Conservation (phyloP, 2,113 vertebrate species). For the Pandion haliaetus region DNA sequence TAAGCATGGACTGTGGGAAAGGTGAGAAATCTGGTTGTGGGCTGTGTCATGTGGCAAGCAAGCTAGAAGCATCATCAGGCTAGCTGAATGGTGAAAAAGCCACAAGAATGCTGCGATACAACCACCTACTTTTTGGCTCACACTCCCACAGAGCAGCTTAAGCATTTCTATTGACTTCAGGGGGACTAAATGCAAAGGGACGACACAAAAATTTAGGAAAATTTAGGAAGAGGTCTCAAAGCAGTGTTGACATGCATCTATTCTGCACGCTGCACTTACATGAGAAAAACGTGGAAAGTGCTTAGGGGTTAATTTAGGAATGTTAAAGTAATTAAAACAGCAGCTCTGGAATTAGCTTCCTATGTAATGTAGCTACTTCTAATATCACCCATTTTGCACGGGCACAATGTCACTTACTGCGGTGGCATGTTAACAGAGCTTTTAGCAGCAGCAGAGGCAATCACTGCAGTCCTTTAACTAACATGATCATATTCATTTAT, state of each 20-base stretch:
- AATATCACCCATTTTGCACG: neutral
- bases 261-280: neutral
- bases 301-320: neutral
- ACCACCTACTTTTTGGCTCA: neutral
- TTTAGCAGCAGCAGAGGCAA: neutral
- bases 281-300: neutral
- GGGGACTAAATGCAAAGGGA: neutral
- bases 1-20: neutral
- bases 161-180: neutral
- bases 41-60: accelerated
- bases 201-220: neutral
- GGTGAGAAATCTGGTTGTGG: neutral
- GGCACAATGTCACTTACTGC: neutral
- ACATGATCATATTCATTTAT: neutral
- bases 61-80: neutral
- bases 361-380: neutral
- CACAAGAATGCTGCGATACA: neutral
- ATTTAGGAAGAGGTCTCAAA: neutral
- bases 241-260: neutral
- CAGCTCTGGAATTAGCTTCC: neutral
- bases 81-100: neutral
- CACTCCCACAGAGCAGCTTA: accelerated
- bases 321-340: neutral
- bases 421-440: neutral
- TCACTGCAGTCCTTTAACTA: neutral